These are phyloP conservation scores for Chelmon rostratus DNA, from an alignment of 2,797 vertebrate genomes.

Conservation along the genomic window DNA sequence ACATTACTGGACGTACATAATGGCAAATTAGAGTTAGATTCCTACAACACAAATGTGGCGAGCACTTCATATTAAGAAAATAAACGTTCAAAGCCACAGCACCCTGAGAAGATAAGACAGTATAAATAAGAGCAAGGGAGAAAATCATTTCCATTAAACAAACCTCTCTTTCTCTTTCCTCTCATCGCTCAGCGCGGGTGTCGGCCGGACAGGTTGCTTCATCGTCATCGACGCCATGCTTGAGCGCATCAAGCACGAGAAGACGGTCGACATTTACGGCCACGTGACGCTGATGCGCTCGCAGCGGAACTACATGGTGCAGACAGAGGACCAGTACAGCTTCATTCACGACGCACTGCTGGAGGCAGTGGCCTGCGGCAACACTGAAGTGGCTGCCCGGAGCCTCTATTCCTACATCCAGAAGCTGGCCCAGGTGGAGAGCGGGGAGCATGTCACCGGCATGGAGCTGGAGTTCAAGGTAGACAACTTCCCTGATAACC, in stretches of 20 bases:
- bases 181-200: conserved; percentile 88
- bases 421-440: conserved; percentile 95
- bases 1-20: conserved; percentile 35
- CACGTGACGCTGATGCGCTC: conserved; percentile 98
- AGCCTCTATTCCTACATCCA: conserved; percentile 98
- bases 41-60: conserved; percentile 11
- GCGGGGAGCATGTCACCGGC: conserved; percentile 95
- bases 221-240: conserved; percentile 99
- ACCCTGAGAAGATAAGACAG: background rate
- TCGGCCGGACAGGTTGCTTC: conserved; percentile 97
- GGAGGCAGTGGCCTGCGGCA: conserved; percentile 96
- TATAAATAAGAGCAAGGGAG: conserved; percentile 2
- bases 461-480: conserved; percentile 99
- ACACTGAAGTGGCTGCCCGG: conserved; percentile 95
- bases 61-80: background rate
- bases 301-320: conserved; percentile 99
- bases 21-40: conserved; percentile 25
- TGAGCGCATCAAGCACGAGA: conserved; percentile 97
- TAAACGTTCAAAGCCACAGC: background rate
- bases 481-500: conserved; percentile 4
- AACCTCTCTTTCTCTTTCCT: background rate
- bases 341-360: conserved; percentile 98
- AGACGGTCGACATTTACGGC: conserved; percentile 97
- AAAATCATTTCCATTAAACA: background rate
- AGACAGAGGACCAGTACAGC: conserved; percentile 99